Evolutionary conservation across 2,113 vertebrate species (phyloP).

Genomic region (Promerops cafer): DNA sequence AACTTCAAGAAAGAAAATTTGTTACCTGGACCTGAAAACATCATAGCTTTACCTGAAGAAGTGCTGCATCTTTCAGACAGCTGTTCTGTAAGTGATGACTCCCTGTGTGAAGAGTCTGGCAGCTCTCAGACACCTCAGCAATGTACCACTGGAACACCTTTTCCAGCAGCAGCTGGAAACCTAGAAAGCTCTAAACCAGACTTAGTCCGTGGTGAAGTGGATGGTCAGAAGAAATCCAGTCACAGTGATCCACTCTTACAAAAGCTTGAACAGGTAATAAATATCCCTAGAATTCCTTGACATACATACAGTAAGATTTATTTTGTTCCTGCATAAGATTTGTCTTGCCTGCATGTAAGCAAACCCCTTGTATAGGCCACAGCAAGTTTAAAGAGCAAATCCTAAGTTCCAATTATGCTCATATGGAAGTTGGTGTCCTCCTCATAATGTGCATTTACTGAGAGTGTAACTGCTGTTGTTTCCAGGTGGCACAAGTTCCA

Average conservation of each 20-base stretch:
- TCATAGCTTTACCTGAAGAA: constrained; percentile 60
- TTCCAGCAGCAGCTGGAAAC: background rate
- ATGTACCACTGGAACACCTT: background rate
- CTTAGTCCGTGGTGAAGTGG: background rate
- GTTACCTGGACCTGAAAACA: constrained; percentile 45
- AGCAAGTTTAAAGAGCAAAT: background rate
- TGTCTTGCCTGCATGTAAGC: background rate
- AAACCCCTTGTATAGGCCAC: background rate
- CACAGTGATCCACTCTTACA: constrained; percentile 70
- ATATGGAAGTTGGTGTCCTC: background rate
- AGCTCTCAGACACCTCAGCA: background rate
- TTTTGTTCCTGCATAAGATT: background rate
- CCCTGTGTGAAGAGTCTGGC: constrained; percentile 42
- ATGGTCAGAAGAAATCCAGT: constrained; percentile 21
- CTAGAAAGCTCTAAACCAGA: background rate
- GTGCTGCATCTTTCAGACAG: constrained; percentile 71
- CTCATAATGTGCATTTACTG: background rate
- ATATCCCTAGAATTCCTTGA: background rate
- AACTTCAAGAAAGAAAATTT: constrained; percentile 46
- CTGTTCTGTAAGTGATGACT: constrained; percentile 73
- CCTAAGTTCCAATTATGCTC: background rate
- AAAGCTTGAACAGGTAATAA: constrained; percentile 85
- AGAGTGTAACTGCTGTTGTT: background rate
- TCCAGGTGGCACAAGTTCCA: background rate
- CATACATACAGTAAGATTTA: background rate